Base-by-base conservation (phyloP, 2,797 vertebrate genomes). In the Sebastolobus alascanus region DNA sequence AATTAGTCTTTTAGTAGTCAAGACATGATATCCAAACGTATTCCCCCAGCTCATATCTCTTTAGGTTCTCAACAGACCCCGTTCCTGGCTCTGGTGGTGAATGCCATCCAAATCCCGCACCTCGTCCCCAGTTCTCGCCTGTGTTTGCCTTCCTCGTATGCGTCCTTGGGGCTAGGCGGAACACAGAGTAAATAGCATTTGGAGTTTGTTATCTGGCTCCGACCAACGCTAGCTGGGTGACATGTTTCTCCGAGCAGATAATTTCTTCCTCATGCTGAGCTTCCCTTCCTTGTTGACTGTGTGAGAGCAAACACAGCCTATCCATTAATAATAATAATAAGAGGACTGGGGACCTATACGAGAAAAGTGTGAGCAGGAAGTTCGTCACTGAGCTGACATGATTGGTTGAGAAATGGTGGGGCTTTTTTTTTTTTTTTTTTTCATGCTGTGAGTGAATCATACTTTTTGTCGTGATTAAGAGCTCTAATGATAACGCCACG, bases 291-390 rank as follows among this genome's bases (percentile, higher is more conserved):
- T 56, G 63, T 55, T 52, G 73, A 58, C 72, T 60, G 76, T n/a
- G 20, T 50, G 25, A 56, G 60, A 78, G 61, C 69, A 79, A 79
- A 74, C 78, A 73, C 59, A 61, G 59, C 59, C 59, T 54, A 6
- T 4, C 29, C 63, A 80, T 77, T 60, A 72, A 68, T 59, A 43
- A 43, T 43, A 43, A 43, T 43, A 12, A 75, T 20, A 52, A 3
- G 31, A 37, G 60, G 69, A 82, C 58, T 61, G 73, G 69, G 69
- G 89, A 88, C 79, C 64, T 68, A 52, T 52, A 73, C 54, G 61
- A 73, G 73, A 59, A 84, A 8, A 88, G 88, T 86, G 85, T 84
- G 84, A 90, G 86, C 93, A 94, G 95, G 95, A 96, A 95, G 93
- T 90, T 92, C 93, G 94, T 94, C 94, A 94, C 90, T n/a, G 71